Base-by-base conservation (phyloP, 1,140 invertebrate genomes). In the Callitettix versicolor region DNA sequence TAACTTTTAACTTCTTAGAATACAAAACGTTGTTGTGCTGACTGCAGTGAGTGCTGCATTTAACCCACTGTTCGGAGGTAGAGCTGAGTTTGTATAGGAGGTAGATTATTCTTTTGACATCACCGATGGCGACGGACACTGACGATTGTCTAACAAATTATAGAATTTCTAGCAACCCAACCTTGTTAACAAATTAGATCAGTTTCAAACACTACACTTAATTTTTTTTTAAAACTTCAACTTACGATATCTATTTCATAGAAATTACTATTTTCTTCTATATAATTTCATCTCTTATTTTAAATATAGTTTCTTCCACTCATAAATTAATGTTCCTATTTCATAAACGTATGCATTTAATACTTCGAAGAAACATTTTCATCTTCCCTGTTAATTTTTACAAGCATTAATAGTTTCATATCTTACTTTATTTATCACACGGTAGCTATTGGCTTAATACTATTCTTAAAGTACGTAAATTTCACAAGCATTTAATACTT, bases 61-160 rank as follows among this genome's bases (percentile, higher is more conserved):
- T 36, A 18, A 46, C 42, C 43, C 26, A 46, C 21, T 55, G 33
- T 46, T 17, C 30, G 33, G 53, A 55, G 53, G 53, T 55, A 55
- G 53, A 55, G 53, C 30, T 44, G 53, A 55, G 44, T 55, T 33
- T 26, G 43, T 55, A 17, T 33, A 20, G 24, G 44, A 55, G 42
- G 44, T 44, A 55, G 53, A 47, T 55, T 46, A 34, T 43, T 43
- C 22, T 22, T 30, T 21, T 54, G 26, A 52, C 24, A 36, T 36
- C 48, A 51, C 14, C 30, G 36, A 38, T n/a, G 4, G 11, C n/a
- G 21, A 47, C 15, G 6, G 44, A n/a, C n/a, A n/a, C 11, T 5
- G 6, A 22, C 47, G 48, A 51, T 38, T 38, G 48, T 51, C 48
- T 38, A 36, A 30, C 14, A 51, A 21, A 36, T 34, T 30, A 18